These are phyloP conservation scores for Drosophila sordidapex DNA, from an alignment of 2,888 invertebrate genomes.

Conservation along the genomic window DNA sequence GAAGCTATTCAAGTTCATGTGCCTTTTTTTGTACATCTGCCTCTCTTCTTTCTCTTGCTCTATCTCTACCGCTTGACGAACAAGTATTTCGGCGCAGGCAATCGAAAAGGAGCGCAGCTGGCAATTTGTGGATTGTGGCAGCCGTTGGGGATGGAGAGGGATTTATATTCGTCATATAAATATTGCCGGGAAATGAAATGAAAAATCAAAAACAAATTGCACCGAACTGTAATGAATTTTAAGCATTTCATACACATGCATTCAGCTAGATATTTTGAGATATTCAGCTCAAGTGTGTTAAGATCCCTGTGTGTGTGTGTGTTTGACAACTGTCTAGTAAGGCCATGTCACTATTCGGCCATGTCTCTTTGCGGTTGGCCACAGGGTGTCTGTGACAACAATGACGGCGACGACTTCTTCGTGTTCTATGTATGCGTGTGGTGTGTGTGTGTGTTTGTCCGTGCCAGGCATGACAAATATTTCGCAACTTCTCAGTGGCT, in stretches of 20 bases:
- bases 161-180: slow-evolving; percentile 54
- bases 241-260: slow-evolving; percentile 68
- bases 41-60: slow-evolving; percentile 13
- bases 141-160: slow-evolving; percentile 2
- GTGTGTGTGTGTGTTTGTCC: slow-evolving; percentile 48
- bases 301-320: slow-evolving; percentile 38
- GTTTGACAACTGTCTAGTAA: slow-evolving; percentile 77
- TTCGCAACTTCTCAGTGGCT: slow-evolving; percentile 70
- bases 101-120: slow-evolving; percentile 61
- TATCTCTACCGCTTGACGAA: slow-evolving; percentile 23
- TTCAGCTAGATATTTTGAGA: slow-evolving; percentile 38
- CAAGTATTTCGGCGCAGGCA: slow-evolving; percentile 55
- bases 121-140: slow-evolving; percentile 26
- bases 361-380: slow-evolving; percentile 80
- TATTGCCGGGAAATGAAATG: slow-evolving; percentile 71
- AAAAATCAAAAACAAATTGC: slow-evolving; percentile 79
- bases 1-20: slow-evolving; percentile 51
- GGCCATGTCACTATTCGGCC: slow-evolving; percentile 77
- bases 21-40: slow-evolving; percentile 39
- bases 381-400: slow-evolving; percentile 77
- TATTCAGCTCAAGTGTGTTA: slow-evolving; percentile 33
- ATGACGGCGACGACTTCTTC: slow-evolving; percentile 51
- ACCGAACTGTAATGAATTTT: slow-evolving; percentile 78
- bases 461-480: slow-evolving; percentile 78
- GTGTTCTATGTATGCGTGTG: slow-evolving; percentile 30